Evolutionary conservation across 2,797 vertebrate genomes (phyloP).

Genomic region (Phataginus tricuspis): DNA sequence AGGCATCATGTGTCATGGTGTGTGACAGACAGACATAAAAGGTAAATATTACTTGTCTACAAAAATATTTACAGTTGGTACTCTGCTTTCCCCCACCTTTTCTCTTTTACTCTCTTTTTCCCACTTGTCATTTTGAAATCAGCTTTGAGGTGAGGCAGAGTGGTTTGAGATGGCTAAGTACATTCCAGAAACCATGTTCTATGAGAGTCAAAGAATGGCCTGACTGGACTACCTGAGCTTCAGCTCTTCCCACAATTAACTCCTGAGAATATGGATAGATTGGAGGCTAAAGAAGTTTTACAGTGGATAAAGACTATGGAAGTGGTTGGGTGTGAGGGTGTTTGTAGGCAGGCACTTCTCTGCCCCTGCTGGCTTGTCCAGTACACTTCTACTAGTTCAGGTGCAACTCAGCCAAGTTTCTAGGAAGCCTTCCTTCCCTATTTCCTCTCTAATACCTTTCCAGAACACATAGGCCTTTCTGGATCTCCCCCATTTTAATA

Average conservation of each 20-base stretch:
- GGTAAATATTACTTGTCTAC: neutral
- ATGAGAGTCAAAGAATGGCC: neutral
- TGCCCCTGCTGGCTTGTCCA: neutral
- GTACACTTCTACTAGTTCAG: no score
- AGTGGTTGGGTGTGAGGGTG: neutral
- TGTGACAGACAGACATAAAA: neutral
- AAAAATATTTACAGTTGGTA: conserved; percentile 12
- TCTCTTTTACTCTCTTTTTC: neutral
- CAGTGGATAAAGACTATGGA: neutral
- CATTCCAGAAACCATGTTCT: neutral
- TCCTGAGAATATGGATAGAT: neutral
- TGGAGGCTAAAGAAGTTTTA: neutral
- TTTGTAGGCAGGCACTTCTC: neutral
- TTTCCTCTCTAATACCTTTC: neutral
- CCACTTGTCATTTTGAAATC: neutral
- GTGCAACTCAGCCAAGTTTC: neutral
- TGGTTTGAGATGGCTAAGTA: neutral
- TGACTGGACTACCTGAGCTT: neutral
- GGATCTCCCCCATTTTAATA: neutral
- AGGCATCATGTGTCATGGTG: neutral
- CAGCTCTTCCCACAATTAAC: neutral
- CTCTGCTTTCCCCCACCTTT: neutral
- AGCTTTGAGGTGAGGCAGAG: neutral
- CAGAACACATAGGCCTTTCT: neutral
- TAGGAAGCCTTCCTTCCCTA: neutral